Evolutionary conservation across 2,888 invertebrate genomes (phyloP).

Genomic region (Cryptocephalus primarius): DNA sequence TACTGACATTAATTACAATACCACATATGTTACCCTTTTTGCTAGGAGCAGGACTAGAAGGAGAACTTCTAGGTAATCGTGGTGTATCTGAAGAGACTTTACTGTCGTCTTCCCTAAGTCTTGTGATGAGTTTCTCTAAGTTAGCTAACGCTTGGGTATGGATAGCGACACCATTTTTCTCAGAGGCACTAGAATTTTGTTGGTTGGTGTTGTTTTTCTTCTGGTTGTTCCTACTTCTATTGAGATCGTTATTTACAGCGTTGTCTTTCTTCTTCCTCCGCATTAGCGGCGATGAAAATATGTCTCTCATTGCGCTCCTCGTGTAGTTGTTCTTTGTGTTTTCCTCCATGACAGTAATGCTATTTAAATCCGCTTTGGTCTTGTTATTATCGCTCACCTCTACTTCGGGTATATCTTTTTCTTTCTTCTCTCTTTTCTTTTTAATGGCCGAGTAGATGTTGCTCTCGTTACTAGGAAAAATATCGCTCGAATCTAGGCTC

Average conservation of each 20-base stretch:
- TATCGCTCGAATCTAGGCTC: constrained; percentile 76
- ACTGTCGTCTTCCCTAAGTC: constrained; percentile 44
- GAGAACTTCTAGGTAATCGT: constrained; percentile 65
- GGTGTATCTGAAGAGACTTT: constrained; percentile 41
- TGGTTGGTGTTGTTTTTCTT: constrained; percentile 15
- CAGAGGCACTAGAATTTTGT: constrained; percentile 8
- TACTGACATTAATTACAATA: not conserved
- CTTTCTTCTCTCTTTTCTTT: constrained; percentile 15
- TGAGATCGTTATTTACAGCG: constrained; percentile 12
- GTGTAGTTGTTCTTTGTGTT: constrained; percentile 20
- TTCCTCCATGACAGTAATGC: constrained; percentile 7
- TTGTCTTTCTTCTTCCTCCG: constrained; percentile 33
- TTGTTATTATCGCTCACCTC: constrained; percentile 12
- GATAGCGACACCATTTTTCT: constrained; percentile 25
- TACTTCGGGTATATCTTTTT: constrained; percentile 28
- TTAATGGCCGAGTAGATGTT: constrained; percentile 8
- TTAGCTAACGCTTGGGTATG: constrained; percentile 46
- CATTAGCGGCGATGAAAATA: constrained; percentile 36
- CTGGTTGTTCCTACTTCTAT: constrained; percentile 26
- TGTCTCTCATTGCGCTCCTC: constrained; percentile 30
- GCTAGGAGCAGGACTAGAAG: constrained; percentile 59
- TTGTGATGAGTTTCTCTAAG: constrained; percentile 46
- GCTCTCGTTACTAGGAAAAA: constrained; percentile 45
- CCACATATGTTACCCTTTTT: constrained; percentile 44
- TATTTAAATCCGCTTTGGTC: constrained; percentile 3